These are phyloP conservation scores for Epizoanthus rinbou DNA, from an alignment of 92 coral and sea anemone species.

Conservation along the genomic window DNA sequence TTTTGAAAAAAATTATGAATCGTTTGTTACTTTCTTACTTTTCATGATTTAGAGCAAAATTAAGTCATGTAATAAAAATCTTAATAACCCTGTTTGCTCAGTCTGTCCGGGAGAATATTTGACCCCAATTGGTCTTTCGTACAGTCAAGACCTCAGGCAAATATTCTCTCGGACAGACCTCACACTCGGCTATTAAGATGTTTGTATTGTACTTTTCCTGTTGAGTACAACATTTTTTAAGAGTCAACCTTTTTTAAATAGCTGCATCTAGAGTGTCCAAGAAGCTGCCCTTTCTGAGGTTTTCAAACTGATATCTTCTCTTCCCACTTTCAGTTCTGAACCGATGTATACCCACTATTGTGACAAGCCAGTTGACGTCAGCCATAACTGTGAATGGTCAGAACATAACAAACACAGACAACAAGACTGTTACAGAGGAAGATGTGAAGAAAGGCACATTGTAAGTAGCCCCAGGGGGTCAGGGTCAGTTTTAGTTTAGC, in stretches of 20 bases:
- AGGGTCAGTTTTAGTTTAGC: background rate
- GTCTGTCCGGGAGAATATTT: too few relatives aligned
- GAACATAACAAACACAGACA: constrained; percentile 41
- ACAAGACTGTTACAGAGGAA: constrained; percentile 59
- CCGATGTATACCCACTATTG: constrained; percentile 91
- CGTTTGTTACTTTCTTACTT: too few relatives aligned
- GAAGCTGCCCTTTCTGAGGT: background rate
- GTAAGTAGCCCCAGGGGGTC: constrained; percentile 55
- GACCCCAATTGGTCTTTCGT: too few relatives aligned
- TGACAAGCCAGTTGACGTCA: constrained; percentile 51
- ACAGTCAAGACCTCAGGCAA: too few relatives aligned
- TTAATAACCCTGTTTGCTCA: too few relatives aligned
- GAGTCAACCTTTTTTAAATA: too few relatives aligned
- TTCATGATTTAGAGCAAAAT: too few relatives aligned
- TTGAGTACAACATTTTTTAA: background rate
- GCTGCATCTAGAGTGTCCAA: background rate
- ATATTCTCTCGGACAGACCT: too few relatives aligned
- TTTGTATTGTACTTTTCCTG: background rate
- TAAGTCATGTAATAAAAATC: too few relatives aligned
- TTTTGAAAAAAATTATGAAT: too few relatives aligned
- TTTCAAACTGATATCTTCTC: background rate
- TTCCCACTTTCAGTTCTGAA: constrained; percentile 63
- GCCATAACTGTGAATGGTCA: constrained; percentile 18
- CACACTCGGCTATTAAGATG: too few relatives aligned
- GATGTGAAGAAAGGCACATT: constrained; percentile 74